These are phyloP conservation scores for Lasioglossum marginatum DNA, from an alignment of 2,888 invertebrate genomes.

Conservation along the genomic window DNA sequence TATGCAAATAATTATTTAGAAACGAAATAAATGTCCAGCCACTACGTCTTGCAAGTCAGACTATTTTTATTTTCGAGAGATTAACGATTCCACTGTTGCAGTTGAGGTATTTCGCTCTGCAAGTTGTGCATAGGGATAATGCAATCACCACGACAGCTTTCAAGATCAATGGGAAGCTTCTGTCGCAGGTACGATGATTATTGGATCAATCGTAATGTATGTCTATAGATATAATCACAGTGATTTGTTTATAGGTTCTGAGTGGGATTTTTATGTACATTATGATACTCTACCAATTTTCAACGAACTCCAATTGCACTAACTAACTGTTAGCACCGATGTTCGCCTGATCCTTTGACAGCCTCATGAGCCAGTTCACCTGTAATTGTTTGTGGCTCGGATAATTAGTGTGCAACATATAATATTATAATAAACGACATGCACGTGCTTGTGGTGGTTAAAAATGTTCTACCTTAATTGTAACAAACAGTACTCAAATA, in stretches of 20 bases:
- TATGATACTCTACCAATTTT: slow-evolving; percentile 77
- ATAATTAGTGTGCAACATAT: not conserved
- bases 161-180: not conserved
- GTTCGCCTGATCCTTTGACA: slow-evolving; percentile 4
- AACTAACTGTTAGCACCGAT: not conserved
- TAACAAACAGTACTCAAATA: too few relatives aligned
- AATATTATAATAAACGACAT: too few relatives aligned
- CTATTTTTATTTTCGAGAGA: too few relatives aligned
- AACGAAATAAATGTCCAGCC: too few relatives aligned
- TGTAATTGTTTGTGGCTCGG: not conserved
- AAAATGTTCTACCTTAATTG: too few relatives aligned
- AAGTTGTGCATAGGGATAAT: not conserved
- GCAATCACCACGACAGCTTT: not conserved
- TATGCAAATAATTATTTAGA: too few relatives aligned
- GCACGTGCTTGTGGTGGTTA: too few relatives aligned
- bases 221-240: not conserved
- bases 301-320: not conserved
- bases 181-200: not conserved
- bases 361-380: not conserved
- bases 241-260: slow-evolving; percentile 69
- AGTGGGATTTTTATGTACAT: slow-evolving; percentile 76
- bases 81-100: not conserved
- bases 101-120: not conserved
- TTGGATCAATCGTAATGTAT: not conserved
- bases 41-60: too few relatives aligned